These are phyloP conservation scores for Macrostomum lignano DNA, from an alignment of 1,140 invertebrate genomes.

Conservation along the genomic window DNA sequence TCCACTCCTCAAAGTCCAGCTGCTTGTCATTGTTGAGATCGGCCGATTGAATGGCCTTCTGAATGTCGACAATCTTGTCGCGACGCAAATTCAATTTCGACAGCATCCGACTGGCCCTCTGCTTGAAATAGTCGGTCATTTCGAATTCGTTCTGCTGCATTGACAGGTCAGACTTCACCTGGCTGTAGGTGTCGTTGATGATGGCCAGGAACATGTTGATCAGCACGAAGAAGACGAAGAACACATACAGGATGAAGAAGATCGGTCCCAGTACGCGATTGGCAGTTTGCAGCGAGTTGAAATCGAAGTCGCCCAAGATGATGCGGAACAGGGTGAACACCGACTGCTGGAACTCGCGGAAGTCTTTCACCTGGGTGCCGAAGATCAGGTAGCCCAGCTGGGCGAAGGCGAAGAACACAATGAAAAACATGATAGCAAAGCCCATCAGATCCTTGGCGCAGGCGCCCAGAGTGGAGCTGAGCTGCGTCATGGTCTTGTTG, in stretches of 20 bases:
- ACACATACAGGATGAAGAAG: constrained; percentile 46
- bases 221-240: constrained; percentile 50
- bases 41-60: constrained; percentile 26
- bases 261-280: constrained; percentile 45
- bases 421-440: no score
- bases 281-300: constrained; percentile 38
- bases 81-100: constrained; percentile 17
- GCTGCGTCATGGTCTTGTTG: no score
- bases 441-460: no score
- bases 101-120: constrained; percentile 23
- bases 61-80: constrained; percentile 26
- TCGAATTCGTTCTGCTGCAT: constrained; percentile 1
- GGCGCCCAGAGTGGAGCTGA: no score
- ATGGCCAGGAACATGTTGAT: constrained; percentile 58
- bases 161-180: constrained; percentile 3
- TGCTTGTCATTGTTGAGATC: constrained; percentile 30
- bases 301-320: constrained; percentile 51
- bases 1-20: constrained; percentile 31
- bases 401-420: no score
- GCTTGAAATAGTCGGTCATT: constrained; percentile 4
- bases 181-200: constrained; percentile 37
- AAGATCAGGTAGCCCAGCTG: no score
- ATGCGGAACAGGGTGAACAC: constrained; percentile 45
- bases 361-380: constrained; percentile 2
- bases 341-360: no score